A percentile compares a stretch with the other conserved stretches of the same genome.
Evolutionary conservation across 2,888 invertebrate species (phyloP).

Genomic region (Drosophila phalerata): DNA sequence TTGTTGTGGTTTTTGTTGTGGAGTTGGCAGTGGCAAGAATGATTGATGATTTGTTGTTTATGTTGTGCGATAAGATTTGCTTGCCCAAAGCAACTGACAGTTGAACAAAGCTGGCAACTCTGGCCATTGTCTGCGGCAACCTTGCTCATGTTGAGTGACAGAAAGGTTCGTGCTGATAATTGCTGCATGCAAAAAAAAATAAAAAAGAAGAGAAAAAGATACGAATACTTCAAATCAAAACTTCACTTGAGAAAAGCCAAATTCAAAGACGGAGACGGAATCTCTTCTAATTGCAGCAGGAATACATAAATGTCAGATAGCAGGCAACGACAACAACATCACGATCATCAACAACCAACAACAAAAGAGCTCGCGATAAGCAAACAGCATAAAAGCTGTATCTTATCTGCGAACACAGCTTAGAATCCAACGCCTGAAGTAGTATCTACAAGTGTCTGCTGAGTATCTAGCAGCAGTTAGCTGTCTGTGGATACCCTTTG

Average conservation of each 20-base stretch:
- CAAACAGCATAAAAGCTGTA: conserved; percentile 34
- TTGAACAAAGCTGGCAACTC: conserved; percentile 48
- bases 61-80: conserved; percentile 60
- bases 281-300: conserved; percentile 54
- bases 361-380: conserved; percentile 47
- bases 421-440: conserved; percentile 51
- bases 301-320: conserved; percentile 23
- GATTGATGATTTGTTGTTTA: conserved; percentile 68
- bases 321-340: conserved; percentile 2
- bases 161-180: conserved; percentile 76
- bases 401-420: conserved; percentile 57
- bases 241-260: conserved; percentile 19
- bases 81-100: conserved; percentile 38
- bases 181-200: conserved; percentile 62
- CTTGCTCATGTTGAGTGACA: conserved; percentile 69
- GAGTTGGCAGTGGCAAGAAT: conserved; percentile 37
- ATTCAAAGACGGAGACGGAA: conserved; percentile 22
- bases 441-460: conserved; percentile 24
- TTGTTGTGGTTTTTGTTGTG: conserved; percentile 24
- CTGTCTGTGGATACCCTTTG: conserved; percentile 7
- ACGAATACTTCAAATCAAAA: conserved; percentile 19
- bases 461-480: conserved; percentile 35
- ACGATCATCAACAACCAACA: conserved; percentile 12
- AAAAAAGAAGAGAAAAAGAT: conserved; percentile 4
- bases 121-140: conserved; percentile 67